Conservation (phyloP, 2,113 vertebrate species). For the Edolisoma coerulescens region DNA sequence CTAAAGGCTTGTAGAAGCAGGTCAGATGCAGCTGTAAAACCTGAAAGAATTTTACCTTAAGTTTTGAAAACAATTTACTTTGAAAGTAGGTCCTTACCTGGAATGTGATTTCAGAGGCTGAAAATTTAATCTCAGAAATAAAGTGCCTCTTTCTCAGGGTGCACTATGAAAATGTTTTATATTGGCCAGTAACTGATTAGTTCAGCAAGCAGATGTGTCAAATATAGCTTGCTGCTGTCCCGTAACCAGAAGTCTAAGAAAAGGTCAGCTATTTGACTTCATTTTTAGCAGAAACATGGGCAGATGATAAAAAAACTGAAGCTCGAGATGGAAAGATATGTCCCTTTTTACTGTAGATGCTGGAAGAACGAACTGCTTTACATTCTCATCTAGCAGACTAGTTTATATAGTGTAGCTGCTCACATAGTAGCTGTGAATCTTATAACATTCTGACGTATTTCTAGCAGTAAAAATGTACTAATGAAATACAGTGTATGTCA, state of each 20-base stretch:
- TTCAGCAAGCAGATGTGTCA: not conserved
- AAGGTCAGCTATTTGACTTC: not conserved
- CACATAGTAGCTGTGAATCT: not conserved
- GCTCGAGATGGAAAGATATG: not conserved
- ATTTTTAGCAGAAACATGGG: not conserved
- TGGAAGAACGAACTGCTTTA: not conserved
- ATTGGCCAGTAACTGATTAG: not conserved
- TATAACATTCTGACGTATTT: not conserved
- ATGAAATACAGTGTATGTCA: not conserved
- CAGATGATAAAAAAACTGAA: not conserved
- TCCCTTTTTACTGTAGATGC: not conserved
- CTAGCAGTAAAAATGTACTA: not conserved
- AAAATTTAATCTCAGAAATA: not conserved
- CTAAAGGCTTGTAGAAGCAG: not conserved
- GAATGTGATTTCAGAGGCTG: not conserved
- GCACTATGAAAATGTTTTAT: not conserved
- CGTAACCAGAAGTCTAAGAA: not conserved
- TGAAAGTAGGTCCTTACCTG: not conserved
- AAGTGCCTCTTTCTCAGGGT: not conserved
- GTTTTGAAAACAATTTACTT: not conserved
- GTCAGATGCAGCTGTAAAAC: not conserved
- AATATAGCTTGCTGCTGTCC: not conserved
- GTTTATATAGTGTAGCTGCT: not conserved
- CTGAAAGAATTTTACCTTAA: not conserved
- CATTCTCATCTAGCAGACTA: not conserved